Evolutionary conservation across 1,140 invertebrate genomes (phyloP).

Genomic region (Brachionus rotundiformis): DNA sequence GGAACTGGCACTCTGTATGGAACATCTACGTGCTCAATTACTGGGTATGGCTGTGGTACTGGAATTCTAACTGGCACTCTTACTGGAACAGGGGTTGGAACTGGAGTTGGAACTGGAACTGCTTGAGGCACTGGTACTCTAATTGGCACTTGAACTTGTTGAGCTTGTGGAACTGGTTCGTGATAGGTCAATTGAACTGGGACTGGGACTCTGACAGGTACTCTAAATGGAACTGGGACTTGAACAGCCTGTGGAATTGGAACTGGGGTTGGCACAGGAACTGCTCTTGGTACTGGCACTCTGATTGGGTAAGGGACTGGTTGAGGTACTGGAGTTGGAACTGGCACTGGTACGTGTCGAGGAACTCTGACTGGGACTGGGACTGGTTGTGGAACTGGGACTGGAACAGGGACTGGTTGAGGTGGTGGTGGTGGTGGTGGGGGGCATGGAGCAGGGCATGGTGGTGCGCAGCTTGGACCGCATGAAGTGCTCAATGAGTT

Average conservation of each 20-base stretch:
- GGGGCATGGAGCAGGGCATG: neutral
- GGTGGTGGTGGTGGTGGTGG: neutral
- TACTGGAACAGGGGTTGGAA: neutral
- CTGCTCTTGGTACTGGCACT: neutral
- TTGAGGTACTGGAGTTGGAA: neutral
- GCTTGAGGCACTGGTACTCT: constrained; percentile 34
- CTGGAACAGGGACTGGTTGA: neutral
- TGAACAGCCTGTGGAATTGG: neutral
- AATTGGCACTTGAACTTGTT: constrained; percentile 20
- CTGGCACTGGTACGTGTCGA: neutral
- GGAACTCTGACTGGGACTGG: neutral
- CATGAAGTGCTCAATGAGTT: neutral
- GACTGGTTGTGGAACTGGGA: constrained; percentile 28
- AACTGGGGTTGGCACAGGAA: constrained; percentile 11
- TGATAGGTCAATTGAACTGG: constrained; percentile 12
- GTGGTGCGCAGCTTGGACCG: neutral
- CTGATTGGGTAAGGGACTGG: neutral
- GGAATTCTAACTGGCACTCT: neutral
- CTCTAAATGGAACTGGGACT: neutral
- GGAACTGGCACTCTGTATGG: neutral
- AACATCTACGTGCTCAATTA: neutral
- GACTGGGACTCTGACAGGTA: neutral
- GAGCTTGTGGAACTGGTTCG: constrained; percentile 13
- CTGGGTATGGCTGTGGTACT: neutral
- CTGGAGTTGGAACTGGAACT: neutral